These are phyloP conservation scores for Psittacula cyanocephala DNA, from an alignment of 2,113 vertebrate species.

Conservation along the genomic window DNA sequence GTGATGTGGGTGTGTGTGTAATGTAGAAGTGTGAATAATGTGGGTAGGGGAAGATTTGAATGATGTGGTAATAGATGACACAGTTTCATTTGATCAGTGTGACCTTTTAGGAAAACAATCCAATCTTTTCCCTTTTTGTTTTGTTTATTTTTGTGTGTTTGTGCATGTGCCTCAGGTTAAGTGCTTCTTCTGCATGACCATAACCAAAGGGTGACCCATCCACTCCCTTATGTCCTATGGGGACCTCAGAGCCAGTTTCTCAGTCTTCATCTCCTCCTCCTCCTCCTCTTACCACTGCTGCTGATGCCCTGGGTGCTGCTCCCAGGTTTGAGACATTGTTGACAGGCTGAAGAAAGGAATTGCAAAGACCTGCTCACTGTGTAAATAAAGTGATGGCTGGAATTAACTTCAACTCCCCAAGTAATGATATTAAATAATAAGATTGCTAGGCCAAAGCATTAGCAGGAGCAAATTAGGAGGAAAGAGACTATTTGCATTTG, in stretches of 20 bases:
- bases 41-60: constrained; percentile 55
- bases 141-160: constrained; percentile 74
- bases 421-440: constrained; percentile 13
- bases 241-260: constrained; percentile 68
- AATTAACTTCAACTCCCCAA: constrained; percentile 44
- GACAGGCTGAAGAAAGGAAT: constrained; percentile 61
- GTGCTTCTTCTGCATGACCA: constrained; percentile 72
- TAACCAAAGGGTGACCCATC: constrained; percentile 72
- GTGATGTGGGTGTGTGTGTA: constrained; percentile 66
- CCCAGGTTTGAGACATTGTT: constrained; percentile 64
- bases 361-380: constrained; percentile 60
- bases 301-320: constrained; percentile 47
- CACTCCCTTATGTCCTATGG: constrained; percentile 72
- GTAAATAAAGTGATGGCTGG: constrained; percentile 61
- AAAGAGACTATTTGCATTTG: constrained; percentile 67
- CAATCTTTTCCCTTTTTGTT: constrained; percentile 62
- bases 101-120: constrained; percentile 62
- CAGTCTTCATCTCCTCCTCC: constrained; percentile 65
- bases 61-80: constrained; percentile 53
- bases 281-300: constrained; percentile 53
- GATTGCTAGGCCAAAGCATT: constrained; percentile 57
- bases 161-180: constrained; percentile 77
- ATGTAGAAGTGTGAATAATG: constrained; percentile 58
- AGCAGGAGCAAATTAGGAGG: constrained; percentile 54
- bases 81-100: constrained; percentile 53